Percentiles rank a stretch among this genome's conserved stretches.
phyloP scores from a whole-genome alignment of 2,888 invertebrate species.

The Habroteleia sp. region DNA sequence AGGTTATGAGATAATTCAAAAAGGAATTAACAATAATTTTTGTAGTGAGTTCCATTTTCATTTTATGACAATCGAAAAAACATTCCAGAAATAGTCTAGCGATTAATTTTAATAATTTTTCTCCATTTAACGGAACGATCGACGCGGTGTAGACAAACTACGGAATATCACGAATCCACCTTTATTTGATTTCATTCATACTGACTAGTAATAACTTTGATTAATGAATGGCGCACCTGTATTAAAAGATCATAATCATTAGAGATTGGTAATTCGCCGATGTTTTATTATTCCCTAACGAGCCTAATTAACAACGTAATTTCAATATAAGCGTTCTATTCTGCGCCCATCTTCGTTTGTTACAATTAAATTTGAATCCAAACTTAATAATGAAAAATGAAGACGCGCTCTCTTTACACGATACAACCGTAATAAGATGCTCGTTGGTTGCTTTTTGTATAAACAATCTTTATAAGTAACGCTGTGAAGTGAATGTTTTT shows the following conservation, averaged over 20 bases:
- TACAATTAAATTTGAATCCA: conserved; percentile 38
- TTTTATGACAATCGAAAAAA: too few relatives aligned
- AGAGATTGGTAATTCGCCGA: conserved; percentile 51
- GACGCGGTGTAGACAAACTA: conserved; percentile 35
- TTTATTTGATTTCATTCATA: conserved; percentile 60
- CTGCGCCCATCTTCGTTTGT: conserved; percentile 22
- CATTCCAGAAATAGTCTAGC: too few relatives aligned
- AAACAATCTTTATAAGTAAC: too few relatives aligned
- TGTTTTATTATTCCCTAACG: conserved; percentile 53
- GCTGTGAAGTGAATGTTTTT: too few relatives aligned
- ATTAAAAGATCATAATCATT: conserved; percentile 60
- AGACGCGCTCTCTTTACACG: not conserved
- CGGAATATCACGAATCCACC: conserved; percentile 41
- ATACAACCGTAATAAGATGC: too few relatives aligned
- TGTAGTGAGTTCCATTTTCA: too few relatives aligned
- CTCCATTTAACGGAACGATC: too few relatives aligned
- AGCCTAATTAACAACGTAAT: conserved; percentile 52
- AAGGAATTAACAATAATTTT: too few relatives aligned
- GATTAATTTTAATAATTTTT: too few relatives aligned
- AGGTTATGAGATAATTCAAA: too few relatives aligned
- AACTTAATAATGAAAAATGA: conserved; percentile 39
- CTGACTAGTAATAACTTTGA: conserved; percentile 46
- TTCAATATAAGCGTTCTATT: conserved; percentile 26
- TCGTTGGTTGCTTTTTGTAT: too few relatives aligned
- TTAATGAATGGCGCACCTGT: conserved; percentile 52